Evolutionary conservation across 2,888 invertebrate species (phyloP).

Genomic region (Trichogramma evanescens): DNA sequence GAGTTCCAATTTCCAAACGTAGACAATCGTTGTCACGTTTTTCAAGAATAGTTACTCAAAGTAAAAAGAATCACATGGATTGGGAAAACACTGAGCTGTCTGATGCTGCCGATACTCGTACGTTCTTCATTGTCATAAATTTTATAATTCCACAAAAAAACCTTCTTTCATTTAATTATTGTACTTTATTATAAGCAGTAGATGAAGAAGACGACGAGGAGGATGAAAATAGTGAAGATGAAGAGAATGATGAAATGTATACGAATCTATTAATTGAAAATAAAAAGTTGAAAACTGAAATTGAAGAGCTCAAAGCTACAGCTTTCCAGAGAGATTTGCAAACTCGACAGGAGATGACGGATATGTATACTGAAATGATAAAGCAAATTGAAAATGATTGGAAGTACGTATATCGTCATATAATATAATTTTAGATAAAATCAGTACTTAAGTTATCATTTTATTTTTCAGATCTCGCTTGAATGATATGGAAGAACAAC

Average conservation of each 20-base stretch:
- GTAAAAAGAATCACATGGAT: slow-evolving; percentile 34
- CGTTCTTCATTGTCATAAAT: slow-evolving; percentile 7
- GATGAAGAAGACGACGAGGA: slow-evolving; percentile 12
- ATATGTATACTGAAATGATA: slow-evolving; percentile 35
- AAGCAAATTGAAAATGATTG: slow-evolving; percentile 35
- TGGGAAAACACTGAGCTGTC: slow-evolving; percentile 36
- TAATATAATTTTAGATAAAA: not conserved
- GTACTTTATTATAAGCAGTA: not conserved
- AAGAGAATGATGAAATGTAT: slow-evolving; percentile 30
- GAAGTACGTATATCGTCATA: slow-evolving; percentile 27
- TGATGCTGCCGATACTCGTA: slow-evolving; percentile 16
- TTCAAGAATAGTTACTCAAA: slow-evolving; percentile 37
- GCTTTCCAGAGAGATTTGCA: slow-evolving; percentile 33
- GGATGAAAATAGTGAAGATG: slow-evolving; percentile 9
- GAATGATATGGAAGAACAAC: slow-evolving; percentile 34
- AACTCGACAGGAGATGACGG: slow-evolving; percentile 39
- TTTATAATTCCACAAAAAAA: not conserved
- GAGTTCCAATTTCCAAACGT: slow-evolving; percentile 22
- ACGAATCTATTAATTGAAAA: slow-evolving; percentile 36
- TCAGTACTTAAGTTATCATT: not conserved
- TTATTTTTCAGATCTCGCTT: slow-evolving; percentile 29
- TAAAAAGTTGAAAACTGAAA: slow-evolving; percentile 33
- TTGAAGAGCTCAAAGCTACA: slow-evolving; percentile 30
- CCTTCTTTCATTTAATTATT: not conserved
- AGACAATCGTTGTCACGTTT: slow-evolving; percentile 34